phyloP scores from a whole-genome alignment of 1,140 invertebrate genomes.

The Drosophila repletoides region DNA sequence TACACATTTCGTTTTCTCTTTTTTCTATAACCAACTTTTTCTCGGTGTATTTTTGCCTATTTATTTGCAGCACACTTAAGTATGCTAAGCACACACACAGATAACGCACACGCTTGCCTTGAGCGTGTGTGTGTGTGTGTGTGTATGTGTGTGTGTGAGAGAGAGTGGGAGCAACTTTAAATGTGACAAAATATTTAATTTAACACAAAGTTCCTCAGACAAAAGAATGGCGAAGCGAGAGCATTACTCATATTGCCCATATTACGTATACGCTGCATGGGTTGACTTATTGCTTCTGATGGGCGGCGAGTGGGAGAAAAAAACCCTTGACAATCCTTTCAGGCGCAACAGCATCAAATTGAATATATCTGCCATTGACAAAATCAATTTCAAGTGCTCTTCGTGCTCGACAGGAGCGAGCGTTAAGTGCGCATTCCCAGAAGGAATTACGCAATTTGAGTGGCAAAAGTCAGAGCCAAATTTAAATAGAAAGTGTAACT shows the following conservation, averaged over 20 bases:
- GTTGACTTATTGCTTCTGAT: constrained; percentile 42
- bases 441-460: constrained; percentile 52
- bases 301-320: background rate
- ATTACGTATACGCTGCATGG: constrained; percentile 60
- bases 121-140: background rate
- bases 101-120: constrained; percentile 32
- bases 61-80: constrained; percentile 36
- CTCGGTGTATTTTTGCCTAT: constrained; percentile 15
- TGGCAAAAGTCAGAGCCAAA: constrained; percentile 28
- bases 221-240: no score
- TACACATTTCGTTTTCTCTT: no score
- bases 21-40: no score
- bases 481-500: constrained; percentile 24
- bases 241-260: no score
- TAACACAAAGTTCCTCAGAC: constrained; percentile 1
- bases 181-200: constrained; percentile 27
- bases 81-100: constrained; percentile 50
- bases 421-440: constrained; percentile 32
- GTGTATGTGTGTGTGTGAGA: background rate
- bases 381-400: constrained; percentile 42
- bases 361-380: constrained; percentile 4
- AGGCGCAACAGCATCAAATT: constrained; percentile 6
- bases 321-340: constrained; percentile 42
- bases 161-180: background rate
- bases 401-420: background rate